Conservation (phyloP, 2,113 vertebrate genomes). For the Grammatotria lemairii region DNA sequence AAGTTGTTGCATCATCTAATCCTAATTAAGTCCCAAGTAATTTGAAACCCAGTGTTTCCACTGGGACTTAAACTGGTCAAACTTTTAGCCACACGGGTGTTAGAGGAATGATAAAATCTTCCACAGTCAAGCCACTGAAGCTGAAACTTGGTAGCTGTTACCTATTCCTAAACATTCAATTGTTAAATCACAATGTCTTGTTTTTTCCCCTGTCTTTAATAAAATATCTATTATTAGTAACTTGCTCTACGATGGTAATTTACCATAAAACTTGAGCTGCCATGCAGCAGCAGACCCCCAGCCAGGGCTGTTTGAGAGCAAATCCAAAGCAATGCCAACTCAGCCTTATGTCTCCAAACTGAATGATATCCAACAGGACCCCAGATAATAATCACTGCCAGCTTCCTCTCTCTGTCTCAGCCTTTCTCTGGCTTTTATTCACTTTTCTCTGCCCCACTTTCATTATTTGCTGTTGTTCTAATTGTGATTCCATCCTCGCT, state of each 20-base stretch:
- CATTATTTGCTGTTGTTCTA: neutral
- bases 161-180: neutral
- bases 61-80: neutral
- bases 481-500: neutral
- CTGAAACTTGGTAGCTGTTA: neutral
- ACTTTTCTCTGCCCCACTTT: conserved; percentile 9
- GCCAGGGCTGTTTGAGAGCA: neutral
- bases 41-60: accelerated
- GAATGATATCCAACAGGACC: conserved; percentile 44
- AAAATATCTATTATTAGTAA: neutral
- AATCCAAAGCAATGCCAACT: conserved; percentile 9
- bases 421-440: neutral
- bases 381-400: conserved; percentile 30
- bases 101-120: neutral
- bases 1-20: neutral
- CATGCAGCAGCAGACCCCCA: neutral
- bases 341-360: conserved; percentile 37
- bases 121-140: neutral
- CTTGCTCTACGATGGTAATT: neutral
- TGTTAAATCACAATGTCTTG: neutral
- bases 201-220: neutral
- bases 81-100: neutral
- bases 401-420: neutral
- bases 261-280: neutral
- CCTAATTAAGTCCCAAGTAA: neutral